Evolutionary conservation across 2,888 invertebrate species (phyloP).

Genomic region (Epicampocera succincta): DNA sequence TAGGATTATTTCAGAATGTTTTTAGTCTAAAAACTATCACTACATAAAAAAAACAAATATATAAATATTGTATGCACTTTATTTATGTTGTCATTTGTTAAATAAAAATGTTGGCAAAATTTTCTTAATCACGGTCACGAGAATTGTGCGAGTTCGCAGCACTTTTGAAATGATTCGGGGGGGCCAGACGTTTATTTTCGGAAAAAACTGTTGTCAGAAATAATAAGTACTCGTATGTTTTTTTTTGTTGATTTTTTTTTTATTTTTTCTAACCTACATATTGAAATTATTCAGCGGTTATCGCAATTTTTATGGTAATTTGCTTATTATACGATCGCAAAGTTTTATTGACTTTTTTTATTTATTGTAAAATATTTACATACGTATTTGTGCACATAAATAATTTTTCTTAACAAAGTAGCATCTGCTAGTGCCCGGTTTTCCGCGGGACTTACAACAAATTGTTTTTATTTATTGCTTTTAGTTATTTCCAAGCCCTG

Average conservation of each 20-base stretch:
- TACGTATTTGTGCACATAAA: background rate
- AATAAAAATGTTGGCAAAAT: conserved; percentile 29
- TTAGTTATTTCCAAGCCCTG: too few species aligned
- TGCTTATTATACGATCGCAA: conserved; percentile 13
- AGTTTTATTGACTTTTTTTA: background rate
- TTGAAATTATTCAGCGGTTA: conserved; percentile 39
- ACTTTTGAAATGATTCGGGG: conserved; percentile 2
- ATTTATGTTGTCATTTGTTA: conserved; percentile 11
- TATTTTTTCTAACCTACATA: conserved; percentile 51
- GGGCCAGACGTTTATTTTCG: conserved; percentile 5
- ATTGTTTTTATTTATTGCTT: too few species aligned
- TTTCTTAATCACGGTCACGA: conserved; percentile 28
- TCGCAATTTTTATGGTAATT: conserved; percentile 31
- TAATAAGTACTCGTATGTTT: conserved; percentile 4
- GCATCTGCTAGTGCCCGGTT: too few species aligned
- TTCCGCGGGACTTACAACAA: too few species aligned
- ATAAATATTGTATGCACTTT: too few species aligned
- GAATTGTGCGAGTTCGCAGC: background rate
- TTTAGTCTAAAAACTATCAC: too few species aligned
- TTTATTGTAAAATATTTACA: conserved; percentile 5
- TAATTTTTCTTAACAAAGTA: too few species aligned
- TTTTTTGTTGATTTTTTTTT: background rate
- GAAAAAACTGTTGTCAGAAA: conserved; percentile 8
- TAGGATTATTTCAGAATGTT: too few species aligned
- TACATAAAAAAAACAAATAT: conserved; percentile 13